Conservation (phyloP, 2,797 vertebrate genomes). For the Anabacerthia variegaticeps region DNA sequence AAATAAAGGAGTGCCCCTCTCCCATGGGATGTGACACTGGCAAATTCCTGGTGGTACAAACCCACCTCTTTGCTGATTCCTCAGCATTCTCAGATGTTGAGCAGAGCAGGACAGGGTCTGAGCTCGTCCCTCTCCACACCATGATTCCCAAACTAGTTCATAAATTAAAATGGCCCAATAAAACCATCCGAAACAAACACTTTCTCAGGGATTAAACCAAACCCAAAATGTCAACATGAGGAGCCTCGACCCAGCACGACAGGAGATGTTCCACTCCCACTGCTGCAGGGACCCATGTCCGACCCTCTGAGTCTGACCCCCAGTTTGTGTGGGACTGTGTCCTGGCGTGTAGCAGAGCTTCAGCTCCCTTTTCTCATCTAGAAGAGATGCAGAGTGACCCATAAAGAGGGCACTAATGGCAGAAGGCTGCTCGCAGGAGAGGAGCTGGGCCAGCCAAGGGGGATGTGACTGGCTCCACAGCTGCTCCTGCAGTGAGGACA, state of each 20-base stretch:
- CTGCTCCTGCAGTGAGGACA: neutral
- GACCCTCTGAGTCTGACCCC: fast-evolving
- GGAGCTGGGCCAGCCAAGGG: neutral
- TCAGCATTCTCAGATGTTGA: neutral
- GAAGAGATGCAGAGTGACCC: fast-evolving
- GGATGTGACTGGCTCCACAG: fast-evolving
- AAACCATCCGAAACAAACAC: fast-evolving
- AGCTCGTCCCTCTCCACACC: fast-evolving
- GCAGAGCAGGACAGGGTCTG: fast-evolving
- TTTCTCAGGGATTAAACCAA: neutral
- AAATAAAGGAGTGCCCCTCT: neutral
- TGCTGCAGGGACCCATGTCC: fast-evolving
- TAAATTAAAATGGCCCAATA: neutral
- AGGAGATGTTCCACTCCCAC: neutral
- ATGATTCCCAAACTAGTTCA: neutral
- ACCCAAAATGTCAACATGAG: neutral
- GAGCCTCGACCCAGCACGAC: neutral
- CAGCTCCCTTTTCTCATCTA: fast-evolving
- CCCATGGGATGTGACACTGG: fast-evolving
- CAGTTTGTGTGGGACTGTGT: fast-evolving
- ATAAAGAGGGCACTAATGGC: fast-evolving
- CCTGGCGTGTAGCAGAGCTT: fast-evolving
- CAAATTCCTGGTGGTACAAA: fast-evolving
- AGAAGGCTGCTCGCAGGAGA: neutral
- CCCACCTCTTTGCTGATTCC: neutral